phyloP scores from a whole-genome alignment of 1,140 invertebrate species.

The Sipha flava region DNA sequence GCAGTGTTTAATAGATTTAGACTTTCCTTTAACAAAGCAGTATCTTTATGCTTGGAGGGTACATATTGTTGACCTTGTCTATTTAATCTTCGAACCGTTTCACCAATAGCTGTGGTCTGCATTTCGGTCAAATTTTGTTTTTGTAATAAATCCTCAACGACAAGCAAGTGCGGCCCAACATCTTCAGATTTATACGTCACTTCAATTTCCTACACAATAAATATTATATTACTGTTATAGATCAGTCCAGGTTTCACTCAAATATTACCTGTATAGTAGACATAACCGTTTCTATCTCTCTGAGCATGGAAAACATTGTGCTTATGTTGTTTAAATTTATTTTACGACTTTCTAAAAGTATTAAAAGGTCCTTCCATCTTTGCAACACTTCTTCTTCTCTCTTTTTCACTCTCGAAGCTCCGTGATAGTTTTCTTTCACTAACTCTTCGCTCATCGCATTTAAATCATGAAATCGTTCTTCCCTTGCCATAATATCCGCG shows the following conservation, averaged over 20 bases:
- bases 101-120: constrained; percentile 77
- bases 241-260: background rate
- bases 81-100: constrained; percentile 67
- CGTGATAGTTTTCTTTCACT: constrained; percentile 84
- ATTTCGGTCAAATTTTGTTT: constrained; percentile 86
- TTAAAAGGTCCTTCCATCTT: constrained; percentile 78
- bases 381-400: constrained; percentile 78
- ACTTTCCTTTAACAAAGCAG: constrained; percentile 57
- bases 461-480: constrained; percentile 88
- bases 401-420: constrained; percentile 68
- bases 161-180: constrained; percentile 81
- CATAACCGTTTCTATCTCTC: constrained; percentile 85
- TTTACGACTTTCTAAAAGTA: constrained; percentile 77
- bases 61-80: constrained; percentile 51
- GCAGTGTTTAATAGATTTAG: constrained; percentile 62
- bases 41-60: constrained; percentile 53
- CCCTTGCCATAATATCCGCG: constrained; percentile 86
- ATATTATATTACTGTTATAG: background rate
- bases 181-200: constrained; percentile 59
- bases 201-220: constrained; percentile 12
- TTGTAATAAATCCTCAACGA: constrained; percentile 86
- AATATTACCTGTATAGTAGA: constrained; percentile 62
- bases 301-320: constrained; percentile 70
- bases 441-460: constrained; percentile 85
- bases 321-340: constrained; percentile 65